Evolutionary conservation across 2,797 vertebrate species (phyloP).

Genomic region (Lindbergichthys nudifrons): DNA sequence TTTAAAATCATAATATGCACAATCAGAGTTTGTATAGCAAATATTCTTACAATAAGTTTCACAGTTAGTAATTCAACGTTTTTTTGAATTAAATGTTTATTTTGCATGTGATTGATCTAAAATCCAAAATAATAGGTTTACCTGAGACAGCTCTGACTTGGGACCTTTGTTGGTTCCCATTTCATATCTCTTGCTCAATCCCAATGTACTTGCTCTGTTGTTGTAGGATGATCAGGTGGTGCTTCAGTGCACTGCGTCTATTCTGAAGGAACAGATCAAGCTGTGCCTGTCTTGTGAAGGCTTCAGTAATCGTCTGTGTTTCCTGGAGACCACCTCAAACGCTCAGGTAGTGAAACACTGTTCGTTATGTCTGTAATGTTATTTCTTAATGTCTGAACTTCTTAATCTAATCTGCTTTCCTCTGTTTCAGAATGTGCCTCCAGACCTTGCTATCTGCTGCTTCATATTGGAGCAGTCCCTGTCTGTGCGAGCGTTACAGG

Average conservation of each 20-base stretch:
- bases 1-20: neutral
- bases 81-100: neutral
- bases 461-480: conserved; percentile 93
- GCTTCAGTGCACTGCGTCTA: conserved; percentile 91
- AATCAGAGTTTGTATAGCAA: neutral
- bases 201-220: conserved; percentile 23
- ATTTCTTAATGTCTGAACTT: neutral
- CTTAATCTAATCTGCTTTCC: neutral
- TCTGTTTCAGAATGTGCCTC: conserved; percentile 89
- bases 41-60: neutral
- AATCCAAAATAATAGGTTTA: neutral
- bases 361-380: neutral
- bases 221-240: conserved; percentile 92
- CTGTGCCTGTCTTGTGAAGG: conserved; percentile 93
- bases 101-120: neutral
- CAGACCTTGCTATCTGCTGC: conserved; percentile 93
- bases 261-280: conserved; percentile 94
- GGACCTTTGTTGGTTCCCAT: neutral
- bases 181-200: neutral
- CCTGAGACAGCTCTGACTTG: neutral
- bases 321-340: conserved; percentile 92
- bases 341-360: conserved; percentile 84
- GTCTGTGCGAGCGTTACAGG: conserved; percentile 92
- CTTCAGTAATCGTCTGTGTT: conserved; percentile 94
- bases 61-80: neutral